Evolutionary conservation across 30 jellyfish, hydroid and myxozoan genomes (phyloP).

Genomic region (Turritopsis rubra): DNA sequence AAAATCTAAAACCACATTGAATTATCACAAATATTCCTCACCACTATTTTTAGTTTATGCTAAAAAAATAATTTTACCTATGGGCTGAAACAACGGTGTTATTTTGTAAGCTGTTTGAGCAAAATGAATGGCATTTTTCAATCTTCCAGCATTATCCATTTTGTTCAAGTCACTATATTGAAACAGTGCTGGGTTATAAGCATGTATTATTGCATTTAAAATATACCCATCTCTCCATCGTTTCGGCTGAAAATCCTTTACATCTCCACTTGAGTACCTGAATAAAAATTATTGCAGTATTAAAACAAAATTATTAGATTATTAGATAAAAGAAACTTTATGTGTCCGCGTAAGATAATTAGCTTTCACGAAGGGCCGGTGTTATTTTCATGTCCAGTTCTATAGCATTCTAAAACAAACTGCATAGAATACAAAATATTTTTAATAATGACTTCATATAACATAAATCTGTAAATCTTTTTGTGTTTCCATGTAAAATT

Average conservation of each 20-base stretch:
- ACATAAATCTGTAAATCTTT: too few species aligned
- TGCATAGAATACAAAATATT: too few species aligned
- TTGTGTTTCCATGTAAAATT: too few species aligned
- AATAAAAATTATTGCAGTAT: neutral
- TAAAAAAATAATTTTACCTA: constrained; percentile 34
- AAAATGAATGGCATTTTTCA: constrained; percentile 67
- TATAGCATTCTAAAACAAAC: too few species aligned
- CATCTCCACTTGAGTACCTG: constrained; percentile 76
- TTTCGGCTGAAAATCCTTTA: constrained; percentile 67
- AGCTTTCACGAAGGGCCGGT: too few species aligned
- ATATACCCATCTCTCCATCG: constrained; percentile 95
- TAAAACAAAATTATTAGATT: too few species aligned
- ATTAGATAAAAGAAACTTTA: too few species aligned
- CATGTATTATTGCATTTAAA: constrained; percentile 79
- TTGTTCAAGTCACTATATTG: constrained; percentile 35
- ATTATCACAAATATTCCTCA: too few species aligned
- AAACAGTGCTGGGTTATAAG: constrained; percentile 67
- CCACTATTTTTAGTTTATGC: too few species aligned
- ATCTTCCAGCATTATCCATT: constrained; percentile 46
- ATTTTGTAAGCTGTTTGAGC: constrained; percentile 64
- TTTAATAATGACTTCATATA: too few species aligned
- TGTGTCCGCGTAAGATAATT: too few species aligned
- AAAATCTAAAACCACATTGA: constrained; percentile 38
- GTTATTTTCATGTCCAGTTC: too few species aligned
- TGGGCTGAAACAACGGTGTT: constrained; percentile 60